Base-by-base conservation (phyloP, 1,140 invertebrate species). In the Armadillidium nasatum region DNA sequence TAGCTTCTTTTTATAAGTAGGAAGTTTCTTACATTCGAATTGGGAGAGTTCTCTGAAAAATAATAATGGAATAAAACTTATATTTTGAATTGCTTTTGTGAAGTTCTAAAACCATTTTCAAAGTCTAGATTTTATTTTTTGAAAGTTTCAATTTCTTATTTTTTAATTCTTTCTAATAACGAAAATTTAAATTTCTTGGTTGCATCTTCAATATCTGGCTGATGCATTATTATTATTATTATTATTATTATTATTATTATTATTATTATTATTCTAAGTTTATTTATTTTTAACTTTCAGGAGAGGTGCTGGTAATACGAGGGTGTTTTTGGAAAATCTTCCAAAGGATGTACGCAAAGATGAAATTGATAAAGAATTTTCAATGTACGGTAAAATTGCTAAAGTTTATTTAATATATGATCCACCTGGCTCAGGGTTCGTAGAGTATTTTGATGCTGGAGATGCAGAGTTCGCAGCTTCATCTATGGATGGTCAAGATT, bases 361-460 rank as follows among this genome's bases (percentile, higher is more conserved):
- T 78, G 77, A 81, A 60, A 77, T 81, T 54, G 80, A 81, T 73
- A 81, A 81, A 54, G 72, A 76, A 45, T 81, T 81, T 75, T 81
- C 80, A 10, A 68, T 76, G 10, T 81, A 75, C 77, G 80, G 80
- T 73, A 76, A 77, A 50, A 81, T 81, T 45, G 80, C 80, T 33
- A 81, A 81, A 71, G 77, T 81, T 66, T 81, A 81, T 45, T 77
- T 81, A 21, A 81, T 81, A 75, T 81, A 81, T 74, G 80, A 81
- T 46, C 80, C 80, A 72, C 80, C 80, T 19, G 80, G 80, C 45
- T 78, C 77, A 71, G 80, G 80, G 60, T 81, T 81, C 75, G 80
- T 81, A 44, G 80, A 81, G 70, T 81, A 81, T 45, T 77, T 81
- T 73, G 80, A 81, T 73, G 74, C 76, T 70, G 71, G 77, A 21